A percentile compares a stretch with the other conserved stretches of the same genome.
Conservation (phyloP, 2,888 invertebrate species). For the Eubasilissa splendida region DNA sequence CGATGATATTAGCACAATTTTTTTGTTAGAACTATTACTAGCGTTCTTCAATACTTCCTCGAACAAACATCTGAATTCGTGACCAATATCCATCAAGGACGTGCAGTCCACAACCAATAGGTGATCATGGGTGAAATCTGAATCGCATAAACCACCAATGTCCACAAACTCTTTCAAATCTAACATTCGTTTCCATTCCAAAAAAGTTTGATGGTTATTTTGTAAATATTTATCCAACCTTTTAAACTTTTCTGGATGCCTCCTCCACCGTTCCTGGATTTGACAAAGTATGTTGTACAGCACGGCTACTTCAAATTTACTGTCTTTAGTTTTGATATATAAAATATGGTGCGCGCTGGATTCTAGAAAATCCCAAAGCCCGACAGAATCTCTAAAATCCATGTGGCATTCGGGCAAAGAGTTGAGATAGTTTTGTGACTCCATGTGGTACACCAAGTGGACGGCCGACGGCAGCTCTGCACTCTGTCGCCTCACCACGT, state of each 20-base stretch:
- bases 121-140: background rate
- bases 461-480: background rate
- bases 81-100: background rate
- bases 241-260: too few relatives aligned
- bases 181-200: background rate
- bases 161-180: background rate
- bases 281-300: background rate
- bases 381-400: background rate
- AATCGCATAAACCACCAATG: background rate
- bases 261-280: background rate
- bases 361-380: background rate
- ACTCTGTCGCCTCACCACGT: background rate
- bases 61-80: background rate
- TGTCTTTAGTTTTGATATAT: background rate
- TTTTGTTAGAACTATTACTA: background rate
- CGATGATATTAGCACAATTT: background rate
- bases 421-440: background rate
- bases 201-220: background rate
- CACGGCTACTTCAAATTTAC: background rate
- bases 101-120: background rate
- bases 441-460: background rate
- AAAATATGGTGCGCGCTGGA: background rate
- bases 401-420: background rate
- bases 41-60: background rate
- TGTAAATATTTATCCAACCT: background rate